Evolutionary conservation across 2,797 vertebrate genomes (phyloP), one percentile per base, ranked within the genome.

Genomic region (Syngnathus rostellatus): DNA sequence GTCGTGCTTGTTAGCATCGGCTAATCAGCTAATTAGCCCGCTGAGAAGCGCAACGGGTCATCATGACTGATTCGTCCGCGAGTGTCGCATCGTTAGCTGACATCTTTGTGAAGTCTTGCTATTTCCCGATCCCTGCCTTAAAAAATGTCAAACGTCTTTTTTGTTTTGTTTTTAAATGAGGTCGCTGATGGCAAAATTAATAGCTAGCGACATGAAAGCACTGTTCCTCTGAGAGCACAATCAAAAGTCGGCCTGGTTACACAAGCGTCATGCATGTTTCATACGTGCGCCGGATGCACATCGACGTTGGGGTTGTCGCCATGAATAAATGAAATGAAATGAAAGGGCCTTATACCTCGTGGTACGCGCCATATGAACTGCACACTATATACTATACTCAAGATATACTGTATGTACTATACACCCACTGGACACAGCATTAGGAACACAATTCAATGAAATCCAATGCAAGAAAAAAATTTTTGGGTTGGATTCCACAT

Each of bases 241-340:
- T 58, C 55, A 69, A 40, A 46, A 51, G n/a, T 2, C 41, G 50
- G 41, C 1, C 59, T 45, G 39, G 67, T 64, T 84, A 83, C 76
- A 77, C 69, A 83, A 83, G 81, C 63, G 67, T 70, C 81, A 85
- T 88, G 80, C 85, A 87, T 86, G 79, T 86, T 86, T 86, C 77
- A 85, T 83, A 77, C 74, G 81, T 83, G 72, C 77, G 62, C 53
- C 74, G 69, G 68, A 79, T 74, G 79, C 69, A 77, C 67, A 61
- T 73, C 68, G 76, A 77, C 81, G 79, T 81, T 70, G 75, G 45
- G 74, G 74, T 51, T 84, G 84, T 76, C 67, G 67, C 77, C 77
- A 82, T 86, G 69, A 86, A 89, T 88, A 86, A 89, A 86, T 87
- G 65, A 90, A 89, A 86, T 87, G 65, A 90, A 88, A 80, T 74